Percentiles rank a stretch among this genome's conserved stretches.
Conservation (phyloP, 2,113 vertebrate species). For the Xenopus tropicalis region UCB_Xtro_10.0 CM004450.2:1650501-1651000, state of each 20-base stretch:
- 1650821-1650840: constrained; percentile 52
- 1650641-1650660: no score
- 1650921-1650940: constrained; percentile 54
- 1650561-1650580: no score
- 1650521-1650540: no score
- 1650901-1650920: constrained; percentile 60
- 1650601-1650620: no score
- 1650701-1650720: no score
- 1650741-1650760: not conserved
- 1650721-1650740: no score
- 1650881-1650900: constrained; percentile 57
- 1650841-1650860: constrained; percentile 64
- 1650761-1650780: not conserved
- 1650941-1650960: constrained; percentile 56
- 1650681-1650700: no score
- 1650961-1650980: constrained; percentile 67
- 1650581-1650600: no score
- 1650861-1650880: constrained; percentile 58
- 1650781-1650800: not conserved
- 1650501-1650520: no score
- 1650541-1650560: no score
- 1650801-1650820: constrained; percentile 47
- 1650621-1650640: no score
- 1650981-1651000: constrained; percentile 65
- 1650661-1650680: no score